Conservation (phyloP, 2,888 invertebrate genomes). For the Orgyia antiqua region DNA sequence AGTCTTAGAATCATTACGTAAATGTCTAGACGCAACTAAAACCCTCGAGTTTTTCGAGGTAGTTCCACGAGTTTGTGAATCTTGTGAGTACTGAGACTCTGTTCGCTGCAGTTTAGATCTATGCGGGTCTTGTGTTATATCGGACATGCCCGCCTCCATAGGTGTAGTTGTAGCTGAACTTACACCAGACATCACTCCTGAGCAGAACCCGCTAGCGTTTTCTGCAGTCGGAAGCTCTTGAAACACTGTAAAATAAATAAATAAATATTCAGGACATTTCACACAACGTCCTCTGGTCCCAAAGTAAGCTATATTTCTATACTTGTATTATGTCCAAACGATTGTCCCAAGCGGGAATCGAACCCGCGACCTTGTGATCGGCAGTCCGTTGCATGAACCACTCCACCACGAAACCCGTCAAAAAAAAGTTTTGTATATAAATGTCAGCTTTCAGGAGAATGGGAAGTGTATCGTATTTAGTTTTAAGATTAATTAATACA, state of each 20-base stretch:
- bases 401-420: too few species aligned
- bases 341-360: too few species aligned
- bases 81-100: constrained; percentile 65
- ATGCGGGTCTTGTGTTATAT: constrained; percentile 17
- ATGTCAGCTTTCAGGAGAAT: too few species aligned
- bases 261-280: too few species aligned
- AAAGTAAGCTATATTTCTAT: too few species aligned
- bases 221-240: constrained; percentile 83
- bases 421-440: too few species aligned
- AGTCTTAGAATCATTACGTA: constrained; percentile 81
- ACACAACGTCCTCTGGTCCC: too few species aligned
- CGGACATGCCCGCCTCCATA: constrained; percentile 34
- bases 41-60: constrained; percentile 55
- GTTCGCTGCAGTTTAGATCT: constrained; percentile 50
- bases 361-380: too few species aligned
- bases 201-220: constrained; percentile 68
- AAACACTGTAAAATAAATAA: constrained; percentile 75
- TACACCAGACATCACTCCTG: constrained; percentile 55
- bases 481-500: too few species aligned
- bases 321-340: too few species aligned
- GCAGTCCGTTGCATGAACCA: too few species aligned
- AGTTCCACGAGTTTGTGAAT: constrained; percentile 34
- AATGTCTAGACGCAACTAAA: constrained; percentile 73
- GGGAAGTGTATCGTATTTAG: too few species aligned
- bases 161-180: constrained; percentile 63